A percentile compares a stretch with the other conserved stretches of the same genome.
Conservation (phyloP, 2,113 vertebrate genomes). For the Bucco capensis region DNA sequence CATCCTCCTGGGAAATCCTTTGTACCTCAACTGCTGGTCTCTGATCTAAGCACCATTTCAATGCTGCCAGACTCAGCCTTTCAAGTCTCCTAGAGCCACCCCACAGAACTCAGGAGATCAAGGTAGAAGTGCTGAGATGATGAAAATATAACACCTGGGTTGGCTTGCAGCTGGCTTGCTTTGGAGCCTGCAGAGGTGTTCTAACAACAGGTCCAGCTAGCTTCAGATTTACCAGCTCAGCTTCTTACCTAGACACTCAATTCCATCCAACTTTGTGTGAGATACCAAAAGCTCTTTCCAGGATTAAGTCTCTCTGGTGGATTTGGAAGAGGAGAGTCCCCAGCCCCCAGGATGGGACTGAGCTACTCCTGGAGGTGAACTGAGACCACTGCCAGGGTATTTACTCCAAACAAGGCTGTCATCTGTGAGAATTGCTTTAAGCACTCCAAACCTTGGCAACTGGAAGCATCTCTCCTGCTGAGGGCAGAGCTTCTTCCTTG, state of each 20-base stretch:
- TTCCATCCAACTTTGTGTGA: neutral
- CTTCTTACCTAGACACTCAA: neutral
- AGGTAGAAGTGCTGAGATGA: neutral
- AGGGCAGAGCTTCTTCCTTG: neutral
- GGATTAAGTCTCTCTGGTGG: neutral
- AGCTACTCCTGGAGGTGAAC: neutral
- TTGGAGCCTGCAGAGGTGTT: neutral
- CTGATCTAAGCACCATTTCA: neutral
- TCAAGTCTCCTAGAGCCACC: neutral
- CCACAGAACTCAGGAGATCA: neutral
- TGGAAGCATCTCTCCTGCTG: neutral
- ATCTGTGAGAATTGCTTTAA: neutral
- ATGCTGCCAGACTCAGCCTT: neutral
- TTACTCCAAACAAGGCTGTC: neutral
- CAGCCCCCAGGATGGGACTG: fast-evolving
- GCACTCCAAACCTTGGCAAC: neutral
- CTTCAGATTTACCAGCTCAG: neutral
- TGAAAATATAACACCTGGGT: neutral
- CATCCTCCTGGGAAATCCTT: neutral
- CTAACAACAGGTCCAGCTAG: too few species aligned
- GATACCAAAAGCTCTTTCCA: neutral
- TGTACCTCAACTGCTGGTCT: neutral
- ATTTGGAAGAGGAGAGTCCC: neutral
- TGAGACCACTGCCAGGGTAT: neutral
- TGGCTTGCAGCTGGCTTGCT: neutral